A percentile compares a stretch with the other conserved stretches of the same genome.
phyloP scores from a whole-genome alignment of 2,888 invertebrate species.

The Blastobasis adustella region DNA sequence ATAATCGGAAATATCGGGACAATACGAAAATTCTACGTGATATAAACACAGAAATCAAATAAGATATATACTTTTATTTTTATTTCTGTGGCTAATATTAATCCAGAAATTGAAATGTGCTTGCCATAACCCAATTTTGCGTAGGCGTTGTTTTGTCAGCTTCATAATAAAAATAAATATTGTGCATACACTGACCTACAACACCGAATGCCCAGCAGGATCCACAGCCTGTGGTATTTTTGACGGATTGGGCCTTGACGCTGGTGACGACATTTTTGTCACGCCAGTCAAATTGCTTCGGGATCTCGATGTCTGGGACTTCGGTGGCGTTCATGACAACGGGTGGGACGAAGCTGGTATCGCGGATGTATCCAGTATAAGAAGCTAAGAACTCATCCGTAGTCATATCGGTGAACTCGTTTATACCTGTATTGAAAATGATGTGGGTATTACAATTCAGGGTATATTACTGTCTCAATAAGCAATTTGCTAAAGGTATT shows the following conservation, averaged over 20 bases:
- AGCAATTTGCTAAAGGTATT: no score
- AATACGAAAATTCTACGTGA: background rate
- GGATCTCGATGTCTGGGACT: background rate
- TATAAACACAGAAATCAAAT: background rate
- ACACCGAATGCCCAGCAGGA: background rate
- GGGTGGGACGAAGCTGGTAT: background rate
- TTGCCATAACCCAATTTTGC: background rate
- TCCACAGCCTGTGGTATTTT: background rate
- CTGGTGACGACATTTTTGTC: background rate
- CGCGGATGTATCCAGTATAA: background rate
- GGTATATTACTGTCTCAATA: no score
- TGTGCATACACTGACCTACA: background rate
- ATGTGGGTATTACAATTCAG: no score
- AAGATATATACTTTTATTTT: background rate
- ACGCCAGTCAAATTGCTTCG: background rate
- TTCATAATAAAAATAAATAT: background rate
- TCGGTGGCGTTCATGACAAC: background rate
- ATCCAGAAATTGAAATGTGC: background rate
- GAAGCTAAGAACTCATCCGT: background rate
- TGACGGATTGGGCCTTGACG: background rate
- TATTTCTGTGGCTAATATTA: background rate
- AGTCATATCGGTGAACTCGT: background rate
- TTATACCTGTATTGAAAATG: background rate
- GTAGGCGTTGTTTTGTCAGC: background rate
- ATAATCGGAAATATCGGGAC: background rate